These are phyloP conservation scores for Stenichneumon culpator DNA, from an alignment of 2,888 invertebrate genomes.

Conservation along the genomic window DNA sequence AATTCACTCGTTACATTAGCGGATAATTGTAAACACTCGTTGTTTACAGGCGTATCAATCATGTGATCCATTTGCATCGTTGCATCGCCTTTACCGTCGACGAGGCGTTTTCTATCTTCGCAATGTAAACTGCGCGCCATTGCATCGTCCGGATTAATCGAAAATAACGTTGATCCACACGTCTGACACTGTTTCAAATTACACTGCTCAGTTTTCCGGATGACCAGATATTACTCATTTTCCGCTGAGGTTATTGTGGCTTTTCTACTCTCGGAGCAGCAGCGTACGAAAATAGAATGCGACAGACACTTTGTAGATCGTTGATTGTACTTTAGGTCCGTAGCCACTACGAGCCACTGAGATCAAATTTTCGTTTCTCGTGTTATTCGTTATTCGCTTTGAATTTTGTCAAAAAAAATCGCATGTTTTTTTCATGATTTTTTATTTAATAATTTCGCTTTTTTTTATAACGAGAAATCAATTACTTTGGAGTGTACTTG, in stretches of 20 bases:
- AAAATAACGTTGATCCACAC: slow-evolving; percentile 4
- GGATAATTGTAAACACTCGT: slow-evolving; percentile 42
- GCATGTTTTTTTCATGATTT: slow-evolving; percentile 12
- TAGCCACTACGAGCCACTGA: neutral
- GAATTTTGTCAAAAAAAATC: neutral
- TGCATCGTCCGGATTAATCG: slow-evolving; percentile 53
- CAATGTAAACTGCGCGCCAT: slow-evolving; percentile 58
- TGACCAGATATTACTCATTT: slow-evolving; percentile 62
- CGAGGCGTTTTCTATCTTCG: slow-evolving; percentile 48
- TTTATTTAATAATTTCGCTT: slow-evolving; percentile 40
- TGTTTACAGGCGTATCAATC: slow-evolving; percentile 57
- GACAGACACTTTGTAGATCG: slow-evolving; percentile 69
- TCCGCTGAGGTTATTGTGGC: slow-evolving; percentile 68
- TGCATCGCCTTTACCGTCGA: slow-evolving; percentile 41
- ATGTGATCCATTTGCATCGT: slow-evolving; percentile 44
- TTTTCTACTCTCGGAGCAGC: slow-evolving; percentile 56
- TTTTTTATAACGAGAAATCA: slow-evolving; percentile 66
- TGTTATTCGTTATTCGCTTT: slow-evolving; percentile 3
- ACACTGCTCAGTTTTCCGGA: slow-evolving; percentile 53
- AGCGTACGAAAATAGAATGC: slow-evolving; percentile 76
- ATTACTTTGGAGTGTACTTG: slow-evolving; percentile 59
- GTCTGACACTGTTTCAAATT: slow-evolving; percentile 46
- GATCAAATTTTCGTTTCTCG: slow-evolving; percentile 2
- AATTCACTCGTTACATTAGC: slow-evolving; percentile 18
- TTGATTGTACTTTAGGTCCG: slow-evolving; percentile 4